Percentiles rank a stretch among this genome's conserved stretches.
Evolutionary conservation across 2,888 invertebrate genomes (phyloP).

Genomic region (Dermolepida albohirtum): DNA sequence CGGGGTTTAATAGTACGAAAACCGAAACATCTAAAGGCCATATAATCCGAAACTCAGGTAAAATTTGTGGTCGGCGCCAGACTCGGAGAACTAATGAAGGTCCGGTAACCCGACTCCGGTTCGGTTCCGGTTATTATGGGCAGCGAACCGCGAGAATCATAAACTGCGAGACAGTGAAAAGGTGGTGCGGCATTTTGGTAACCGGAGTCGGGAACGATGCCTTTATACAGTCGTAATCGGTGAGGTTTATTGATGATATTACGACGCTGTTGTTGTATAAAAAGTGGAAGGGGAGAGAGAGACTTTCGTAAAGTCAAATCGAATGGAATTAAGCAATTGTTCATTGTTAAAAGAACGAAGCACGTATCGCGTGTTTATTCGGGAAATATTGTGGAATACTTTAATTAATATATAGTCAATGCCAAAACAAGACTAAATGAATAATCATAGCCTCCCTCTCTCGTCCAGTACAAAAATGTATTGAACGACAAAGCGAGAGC

Average conservation of each 20-base stretch:
- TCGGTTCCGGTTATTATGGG: slow-evolving; percentile 60
- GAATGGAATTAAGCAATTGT: not conserved
- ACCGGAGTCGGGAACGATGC: slow-evolving; percentile 52
- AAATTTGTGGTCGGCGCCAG: slow-evolving; percentile 56
- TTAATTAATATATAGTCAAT: no score
- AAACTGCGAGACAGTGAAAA: slow-evolving; percentile 58
- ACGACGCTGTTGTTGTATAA: not conserved
- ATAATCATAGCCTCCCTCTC: no score
- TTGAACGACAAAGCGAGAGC: no score
- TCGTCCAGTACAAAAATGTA: no score
- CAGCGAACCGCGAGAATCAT: slow-evolving; percentile 57
- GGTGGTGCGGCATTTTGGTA: slow-evolving; percentile 51
- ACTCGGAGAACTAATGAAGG: slow-evolving; percentile 57
- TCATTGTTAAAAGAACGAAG: no score
- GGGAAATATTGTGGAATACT: no score
- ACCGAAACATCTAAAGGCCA: slow-evolving; percentile 22
- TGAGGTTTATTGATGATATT: slow-evolving; percentile 18
- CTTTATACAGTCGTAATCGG: slow-evolving; percentile 3
- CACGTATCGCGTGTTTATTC: no score
- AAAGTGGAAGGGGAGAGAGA: slow-evolving; percentile 1
- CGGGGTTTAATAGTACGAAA: slow-evolving; percentile 1
- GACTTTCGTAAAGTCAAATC: not conserved
- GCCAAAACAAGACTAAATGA: no score
- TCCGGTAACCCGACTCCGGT: slow-evolving; percentile 55
- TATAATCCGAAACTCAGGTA: slow-evolving; percentile 42